These are phyloP conservation scores for Trachymyrmex septentrionalis DNA, from an alignment of 1,140 invertebrate genomes.

Conservation along the genomic window DNA sequence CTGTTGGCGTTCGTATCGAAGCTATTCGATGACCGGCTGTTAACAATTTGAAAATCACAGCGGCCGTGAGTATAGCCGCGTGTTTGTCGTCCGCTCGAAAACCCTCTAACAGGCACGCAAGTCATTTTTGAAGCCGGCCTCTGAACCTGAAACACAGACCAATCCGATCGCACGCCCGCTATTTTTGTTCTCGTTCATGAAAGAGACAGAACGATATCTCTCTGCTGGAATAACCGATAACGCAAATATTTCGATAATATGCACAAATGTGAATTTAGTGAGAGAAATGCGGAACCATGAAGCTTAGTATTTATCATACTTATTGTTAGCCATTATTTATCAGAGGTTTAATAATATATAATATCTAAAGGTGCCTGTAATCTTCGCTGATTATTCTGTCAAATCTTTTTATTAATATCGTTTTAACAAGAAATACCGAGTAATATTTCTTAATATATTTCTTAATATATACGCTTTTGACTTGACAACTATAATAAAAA, in stretches of 20 bases:
- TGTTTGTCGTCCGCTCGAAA: conserved; percentile 71
- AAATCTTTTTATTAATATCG: background rate
- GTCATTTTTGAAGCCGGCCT: conserved; percentile 65
- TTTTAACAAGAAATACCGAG: conserved; percentile 4
- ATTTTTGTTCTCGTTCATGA: conserved; percentile 33
- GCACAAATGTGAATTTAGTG: conserved; percentile 58
- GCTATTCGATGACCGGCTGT: conserved; percentile 62
- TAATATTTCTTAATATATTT: background rate
- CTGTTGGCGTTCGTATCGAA: conserved; percentile 66
- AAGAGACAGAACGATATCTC: conserved; percentile 21
- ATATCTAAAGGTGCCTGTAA: background rate
- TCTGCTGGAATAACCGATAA: conserved; percentile 43
- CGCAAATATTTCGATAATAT: conserved; percentile 65
- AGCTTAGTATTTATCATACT: conserved; percentile 14
- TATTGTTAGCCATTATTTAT: background rate
- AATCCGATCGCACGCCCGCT: conserved; percentile 45
- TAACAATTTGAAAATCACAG: conserved; percentile 73
- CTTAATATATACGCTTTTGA: background rate
- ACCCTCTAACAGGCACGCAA: conserved; percentile 42
- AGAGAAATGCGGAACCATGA: conserved; percentile 30
- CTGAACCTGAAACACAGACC: conserved; percentile 45
- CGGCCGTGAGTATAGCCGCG: conserved; percentile 47
- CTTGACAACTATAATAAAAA: background rate
- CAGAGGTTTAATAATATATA: background rate
- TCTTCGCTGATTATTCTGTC: background rate